Percentiles rank a stretch among this genome's conserved stretches.
Conservation (phyloP, 2,888 invertebrate species). For the Myopa testacea region DNA sequence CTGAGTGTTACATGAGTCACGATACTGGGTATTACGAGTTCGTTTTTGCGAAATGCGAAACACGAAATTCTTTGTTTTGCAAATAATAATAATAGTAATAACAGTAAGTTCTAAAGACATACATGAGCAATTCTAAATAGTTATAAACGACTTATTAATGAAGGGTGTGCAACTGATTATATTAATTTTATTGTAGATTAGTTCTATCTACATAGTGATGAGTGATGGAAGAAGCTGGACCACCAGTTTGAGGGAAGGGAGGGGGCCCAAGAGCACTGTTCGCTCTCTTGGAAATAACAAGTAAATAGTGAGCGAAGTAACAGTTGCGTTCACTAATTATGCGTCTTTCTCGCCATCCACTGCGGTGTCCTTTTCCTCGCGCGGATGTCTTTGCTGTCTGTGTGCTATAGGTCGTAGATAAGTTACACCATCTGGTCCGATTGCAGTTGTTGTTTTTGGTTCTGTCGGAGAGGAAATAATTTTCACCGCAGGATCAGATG, state of each 20-base stretch:
- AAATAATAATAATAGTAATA: no score
- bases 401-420: conserved; percentile 53
- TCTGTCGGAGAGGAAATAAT: conserved; percentile 55
- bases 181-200: neutral
- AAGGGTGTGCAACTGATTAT: no score
- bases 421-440: conserved; percentile 58
- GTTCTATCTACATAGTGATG: conserved; percentile 41
- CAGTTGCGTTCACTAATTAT: neutral
- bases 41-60: no score
- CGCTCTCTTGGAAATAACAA: no score
- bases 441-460: conserved; percentile 54
- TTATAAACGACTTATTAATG: no score
- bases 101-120: neutral
- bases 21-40: no score
- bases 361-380: conserved; percentile 62
- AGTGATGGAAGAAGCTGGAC: conserved; percentile 35
- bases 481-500: conserved; percentile 61
- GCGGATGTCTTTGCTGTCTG: conserved; percentile 56
- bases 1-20: no score
- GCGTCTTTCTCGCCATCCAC: conserved; percentile 55
- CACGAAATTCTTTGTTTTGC: no score
- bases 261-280: no score
- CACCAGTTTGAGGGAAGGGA: neutral
- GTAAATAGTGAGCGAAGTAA: neutral
- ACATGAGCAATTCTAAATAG: no score